phyloP scores from a whole-genome alignment of 2,797 vertebrate species.

The Bryconaethiops microstoma region DNA sequence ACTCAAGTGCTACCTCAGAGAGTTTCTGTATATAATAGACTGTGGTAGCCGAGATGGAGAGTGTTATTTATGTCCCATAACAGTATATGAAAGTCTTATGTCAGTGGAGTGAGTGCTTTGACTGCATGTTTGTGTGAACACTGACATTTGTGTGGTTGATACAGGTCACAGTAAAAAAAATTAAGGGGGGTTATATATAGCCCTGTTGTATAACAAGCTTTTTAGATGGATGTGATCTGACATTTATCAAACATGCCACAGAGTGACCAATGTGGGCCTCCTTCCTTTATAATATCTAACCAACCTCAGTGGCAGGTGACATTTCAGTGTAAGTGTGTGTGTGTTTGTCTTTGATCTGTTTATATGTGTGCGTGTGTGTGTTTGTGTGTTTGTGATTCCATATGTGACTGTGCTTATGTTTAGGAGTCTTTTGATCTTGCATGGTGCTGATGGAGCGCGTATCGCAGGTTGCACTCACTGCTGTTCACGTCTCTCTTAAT shows the following conservation, averaged over 20 bases:
- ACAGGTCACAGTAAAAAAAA: slow-evolving; percentile 1
- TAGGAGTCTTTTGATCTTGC: background rate
- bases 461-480: slow-evolving; percentile 1
- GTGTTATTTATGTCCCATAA: background rate
- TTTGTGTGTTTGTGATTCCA: background rate
- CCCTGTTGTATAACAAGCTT: background rate
- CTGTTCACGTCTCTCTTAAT: background rate
- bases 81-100: background rate
- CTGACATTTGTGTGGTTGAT: background rate
- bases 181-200: background rate
- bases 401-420: slow-evolving; percentile 6
- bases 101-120: background rate
- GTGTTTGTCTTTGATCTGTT: slow-evolving; percentile 9
- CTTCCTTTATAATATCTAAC: background rate
- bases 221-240: slow-evolving; percentile 9
- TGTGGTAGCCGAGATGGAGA: background rate
- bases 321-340: slow-evolving; percentile 22
- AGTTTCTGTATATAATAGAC: background rate
- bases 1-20: background rate
- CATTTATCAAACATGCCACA: slow-evolving; percentile 9
- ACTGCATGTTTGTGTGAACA: background rate
- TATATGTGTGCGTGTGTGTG: background rate
- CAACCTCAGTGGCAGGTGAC: slow-evolving; percentile 11
- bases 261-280: background rate
- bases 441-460: background rate